Evolutionary conservation across 2,888 invertebrate species (phyloP).

Genomic region (Zaprionus obscuricornis): DNA sequence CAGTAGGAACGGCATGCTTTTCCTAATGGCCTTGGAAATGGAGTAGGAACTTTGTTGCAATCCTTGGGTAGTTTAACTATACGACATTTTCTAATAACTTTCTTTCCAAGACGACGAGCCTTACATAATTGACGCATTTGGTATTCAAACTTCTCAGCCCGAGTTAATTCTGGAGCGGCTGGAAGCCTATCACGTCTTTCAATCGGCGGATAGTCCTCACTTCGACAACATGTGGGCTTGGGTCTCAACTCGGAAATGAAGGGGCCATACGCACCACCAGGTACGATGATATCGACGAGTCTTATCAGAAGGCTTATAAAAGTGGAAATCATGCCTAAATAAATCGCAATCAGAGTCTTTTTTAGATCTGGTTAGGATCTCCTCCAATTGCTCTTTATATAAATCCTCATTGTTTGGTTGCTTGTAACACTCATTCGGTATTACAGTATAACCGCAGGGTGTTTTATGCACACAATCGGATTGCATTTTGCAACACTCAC

Average conservation of each 20-base stretch:
- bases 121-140: slow-evolving; percentile 25
- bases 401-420: rapidly evolving
- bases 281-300: slow-evolving; percentile 45
- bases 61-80: rapidly evolving
- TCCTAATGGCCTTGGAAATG: slow-evolving; percentile 49
- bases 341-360: slow-evolving; percentile 6
- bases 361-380: slow-evolving; percentile 12
- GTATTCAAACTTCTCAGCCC: slow-evolving; percentile 11
- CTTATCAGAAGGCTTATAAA: slow-evolving; percentile 45
- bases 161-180: neutral
- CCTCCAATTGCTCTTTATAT: slow-evolving; percentile 30
- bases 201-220: slow-evolving; percentile 2
- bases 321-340: slow-evolving; percentile 24
- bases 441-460: neutral
- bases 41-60: slow-evolving; percentile 34
- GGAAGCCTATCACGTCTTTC: slow-evolving; percentile 21
- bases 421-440: neutral
- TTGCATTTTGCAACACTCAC: slow-evolving; percentile 25
- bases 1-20: too few species aligned
- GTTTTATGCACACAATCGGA: slow-evolving; percentile 2
- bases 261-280: slow-evolving; percentile 49
- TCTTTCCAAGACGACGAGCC: rapidly evolving
- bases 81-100: neutral
- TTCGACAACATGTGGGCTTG: slow-evolving; percentile 43
- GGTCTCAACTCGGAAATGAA: slow-evolving; percentile 34